A percentile compares a stretch with the other conserved stretches of the same genome.
These are phyloP conservation scores for Volucella bombylans DNA, from an alignment of 2,888 invertebrate species.

Conservation along the genomic window DNA sequence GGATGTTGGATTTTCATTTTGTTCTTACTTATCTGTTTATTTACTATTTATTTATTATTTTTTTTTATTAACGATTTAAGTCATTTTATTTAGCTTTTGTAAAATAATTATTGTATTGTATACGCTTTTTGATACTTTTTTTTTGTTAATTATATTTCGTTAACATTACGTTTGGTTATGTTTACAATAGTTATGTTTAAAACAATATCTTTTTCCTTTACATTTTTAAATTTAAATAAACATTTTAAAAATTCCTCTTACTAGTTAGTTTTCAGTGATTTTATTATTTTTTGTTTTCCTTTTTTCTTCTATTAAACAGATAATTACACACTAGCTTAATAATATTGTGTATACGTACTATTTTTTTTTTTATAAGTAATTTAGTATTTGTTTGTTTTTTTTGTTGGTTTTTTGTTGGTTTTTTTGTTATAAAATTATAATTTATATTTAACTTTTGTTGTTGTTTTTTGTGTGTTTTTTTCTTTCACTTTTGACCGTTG, in stretches of 20 bases:
- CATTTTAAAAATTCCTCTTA: conserved; percentile 27
- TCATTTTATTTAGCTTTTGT: conserved; percentile 73
- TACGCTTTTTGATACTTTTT: conserved; percentile 76
- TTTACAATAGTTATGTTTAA: conserved; percentile 17
- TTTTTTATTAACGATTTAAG: conserved; percentile 74
- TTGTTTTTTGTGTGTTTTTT: conserved; percentile 11
- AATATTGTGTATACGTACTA: conserved; percentile 44
- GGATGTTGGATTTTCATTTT: conserved; percentile 58
- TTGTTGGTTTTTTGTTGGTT: conserved; percentile 50
- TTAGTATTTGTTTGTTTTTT: conserved; percentile 27
- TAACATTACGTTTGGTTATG: conserved; percentile 47
- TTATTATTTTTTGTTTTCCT: conserved; percentile 13
- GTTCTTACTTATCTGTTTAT: conserved; percentile 57
- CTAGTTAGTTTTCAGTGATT: not conserved
- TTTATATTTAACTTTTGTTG: conserved; percentile 19
- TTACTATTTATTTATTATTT: conserved; percentile 33
- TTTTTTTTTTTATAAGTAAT: conserved; percentile 28
- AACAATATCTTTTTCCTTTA: not conserved
- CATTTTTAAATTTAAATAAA: conserved; percentile 3
- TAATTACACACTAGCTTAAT: conserved; percentile 63
- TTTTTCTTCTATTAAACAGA: conserved; percentile 22
- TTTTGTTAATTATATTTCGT: not conserved
- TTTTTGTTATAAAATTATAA: conserved; percentile 67
- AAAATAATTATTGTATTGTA: conserved; percentile 74
- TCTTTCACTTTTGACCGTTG: conserved; percentile 71